These are phyloP conservation scores for Oceanodroma tethys DNA, from an alignment of 2,113 vertebrate species.

Conservation along the genomic window DNA sequence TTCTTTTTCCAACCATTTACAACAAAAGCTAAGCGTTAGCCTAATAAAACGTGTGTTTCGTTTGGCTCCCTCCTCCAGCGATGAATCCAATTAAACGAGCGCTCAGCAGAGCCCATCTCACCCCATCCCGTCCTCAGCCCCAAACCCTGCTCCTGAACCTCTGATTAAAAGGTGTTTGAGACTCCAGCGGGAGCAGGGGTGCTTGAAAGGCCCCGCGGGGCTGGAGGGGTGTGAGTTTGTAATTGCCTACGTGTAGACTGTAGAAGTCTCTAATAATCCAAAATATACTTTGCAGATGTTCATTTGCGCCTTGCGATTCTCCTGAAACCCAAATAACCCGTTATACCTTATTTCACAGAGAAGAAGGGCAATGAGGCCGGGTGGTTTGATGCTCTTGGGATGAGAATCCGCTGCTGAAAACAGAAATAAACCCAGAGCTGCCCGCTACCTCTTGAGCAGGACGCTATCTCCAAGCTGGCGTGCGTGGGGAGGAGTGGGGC, in stretches of 20 bases:
- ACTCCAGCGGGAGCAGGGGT: neutral
- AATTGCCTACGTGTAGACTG: neutral
- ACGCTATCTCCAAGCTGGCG: neutral
- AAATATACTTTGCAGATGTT: neutral
- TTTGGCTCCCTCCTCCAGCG: neutral
- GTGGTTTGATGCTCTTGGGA: neutral
- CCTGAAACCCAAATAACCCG: neutral
- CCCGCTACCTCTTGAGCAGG: neutral
- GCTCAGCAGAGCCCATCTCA: neutral
- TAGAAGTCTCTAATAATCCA: neutral
- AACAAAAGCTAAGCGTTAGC: neutral
- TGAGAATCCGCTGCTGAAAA: neutral
- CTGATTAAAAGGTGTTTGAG: neutral
- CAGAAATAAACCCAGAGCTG: neutral
- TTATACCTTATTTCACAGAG: neutral
- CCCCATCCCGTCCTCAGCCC: neutral
- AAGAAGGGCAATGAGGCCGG: too few relatives aligned
- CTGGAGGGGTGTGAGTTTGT: neutral
- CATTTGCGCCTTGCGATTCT: neutral
- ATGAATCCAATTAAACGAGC: neutral
- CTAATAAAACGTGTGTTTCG: neutral
- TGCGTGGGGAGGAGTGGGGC: neutral
- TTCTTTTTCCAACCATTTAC: neutral
- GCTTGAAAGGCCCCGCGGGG: neutral
- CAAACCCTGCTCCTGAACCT: neutral